A percentile compares a stretch with the other conserved stretches of the same genome.
phyloP scores from a whole-genome alignment of 2,113 vertebrate genomes.

The Nymphicus hollandicus region DNA sequence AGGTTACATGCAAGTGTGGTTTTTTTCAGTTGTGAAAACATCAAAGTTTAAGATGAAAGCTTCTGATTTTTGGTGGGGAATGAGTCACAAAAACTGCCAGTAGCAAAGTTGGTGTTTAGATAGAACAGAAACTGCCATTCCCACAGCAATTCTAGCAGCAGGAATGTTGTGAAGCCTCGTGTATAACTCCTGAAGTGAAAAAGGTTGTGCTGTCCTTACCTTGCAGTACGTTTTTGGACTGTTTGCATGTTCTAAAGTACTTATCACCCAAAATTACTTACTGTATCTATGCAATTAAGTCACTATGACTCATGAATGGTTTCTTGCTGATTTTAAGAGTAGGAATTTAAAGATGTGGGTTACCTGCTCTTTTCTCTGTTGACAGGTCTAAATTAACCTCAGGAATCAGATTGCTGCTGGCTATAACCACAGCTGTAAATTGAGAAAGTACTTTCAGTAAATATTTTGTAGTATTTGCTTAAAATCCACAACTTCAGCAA shows the following conservation, averaged over 20 bases:
- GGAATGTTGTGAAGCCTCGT: background rate
- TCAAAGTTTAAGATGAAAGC: background rate
- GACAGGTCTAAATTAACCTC: constrained; percentile 8
- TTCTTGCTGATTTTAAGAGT: constrained; percentile 21
- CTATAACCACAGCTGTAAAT: background rate
- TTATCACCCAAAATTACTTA: background rate
- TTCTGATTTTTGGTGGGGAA: background rate
- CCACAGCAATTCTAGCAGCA: background rate
- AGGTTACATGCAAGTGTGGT: background rate
- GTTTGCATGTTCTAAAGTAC: background rate
- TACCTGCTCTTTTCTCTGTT: background rate
- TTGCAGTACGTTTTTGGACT: background rate
- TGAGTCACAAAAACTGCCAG: background rate
- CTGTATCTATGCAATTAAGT: background rate
- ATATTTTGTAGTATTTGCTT: background rate
- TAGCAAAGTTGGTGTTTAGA: background rate
- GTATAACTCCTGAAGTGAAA: background rate
- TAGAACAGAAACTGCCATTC: background rate
- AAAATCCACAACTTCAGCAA: background rate
- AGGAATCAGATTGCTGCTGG: background rate
- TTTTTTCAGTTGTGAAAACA: no score
- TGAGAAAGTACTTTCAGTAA: background rate
- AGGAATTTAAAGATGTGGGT: background rate
- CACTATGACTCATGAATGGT: background rate
- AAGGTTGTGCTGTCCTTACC: background rate